Evolutionary conservation across 2,888 invertebrate species (phyloP).

Genomic region (Microplitis manilae): DNA sequence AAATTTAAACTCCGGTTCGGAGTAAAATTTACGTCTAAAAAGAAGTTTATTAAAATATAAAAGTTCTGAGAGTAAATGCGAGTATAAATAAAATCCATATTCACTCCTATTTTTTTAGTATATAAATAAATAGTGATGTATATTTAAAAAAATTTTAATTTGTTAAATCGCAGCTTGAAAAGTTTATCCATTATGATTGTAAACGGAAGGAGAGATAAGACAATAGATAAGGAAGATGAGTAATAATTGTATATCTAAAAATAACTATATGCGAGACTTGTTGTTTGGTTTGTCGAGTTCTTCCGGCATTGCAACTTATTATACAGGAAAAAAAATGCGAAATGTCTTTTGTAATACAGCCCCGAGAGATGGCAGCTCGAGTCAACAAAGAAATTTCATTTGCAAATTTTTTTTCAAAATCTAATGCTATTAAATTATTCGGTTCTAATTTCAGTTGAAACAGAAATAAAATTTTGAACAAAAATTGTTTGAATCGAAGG

Average conservation of each 20-base stretch:
- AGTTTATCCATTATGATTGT: slow-evolving; percentile 15
- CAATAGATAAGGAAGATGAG: slow-evolving; percentile 40
- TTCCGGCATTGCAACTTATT: slow-evolving; percentile 36
- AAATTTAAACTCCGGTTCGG: too few relatives aligned
- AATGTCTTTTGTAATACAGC: slow-evolving; percentile 21
- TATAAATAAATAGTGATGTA: not conserved
- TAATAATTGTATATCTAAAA: slow-evolving; percentile 40
- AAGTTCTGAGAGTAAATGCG: too few relatives aligned
- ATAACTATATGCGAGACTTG: slow-evolving; percentile 31
- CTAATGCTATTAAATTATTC: not conserved
- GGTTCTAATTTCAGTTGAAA: not conserved
- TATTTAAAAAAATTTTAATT: not conserved
- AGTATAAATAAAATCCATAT: too few relatives aligned
- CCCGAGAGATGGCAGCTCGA: slow-evolving; percentile 55
- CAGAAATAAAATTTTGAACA: not conserved
- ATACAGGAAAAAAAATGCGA: slow-evolving; percentile 16
- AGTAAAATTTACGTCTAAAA: too few relatives aligned
- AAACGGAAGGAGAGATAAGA: slow-evolving; percentile 39
- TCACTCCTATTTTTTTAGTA: not conserved
- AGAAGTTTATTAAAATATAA: too few relatives aligned
- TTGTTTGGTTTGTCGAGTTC: slow-evolving; percentile 23
- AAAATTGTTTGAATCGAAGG: not conserved
- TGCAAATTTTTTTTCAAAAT: not conserved
- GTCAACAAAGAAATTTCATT: slow-evolving; percentile 24
- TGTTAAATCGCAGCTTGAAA: slow-evolving; percentile 7